Evolutionary conservation across 2,888 invertebrate species (phyloP), one percentile per base, ranked within the genome.

Genomic region (Drosophila algonquin): DNA sequence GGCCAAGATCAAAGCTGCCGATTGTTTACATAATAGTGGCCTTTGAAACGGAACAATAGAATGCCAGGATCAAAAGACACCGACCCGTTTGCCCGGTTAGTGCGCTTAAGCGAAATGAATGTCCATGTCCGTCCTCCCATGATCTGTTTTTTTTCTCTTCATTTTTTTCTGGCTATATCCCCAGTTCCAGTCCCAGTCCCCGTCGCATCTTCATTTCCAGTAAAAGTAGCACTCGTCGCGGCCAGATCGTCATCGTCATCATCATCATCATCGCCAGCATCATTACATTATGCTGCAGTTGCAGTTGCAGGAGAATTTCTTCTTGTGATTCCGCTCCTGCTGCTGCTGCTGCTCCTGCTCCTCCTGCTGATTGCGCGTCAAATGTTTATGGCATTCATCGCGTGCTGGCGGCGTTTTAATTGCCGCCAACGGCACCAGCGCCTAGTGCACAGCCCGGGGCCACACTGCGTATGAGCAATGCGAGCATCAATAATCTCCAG

Each of bases 11-110:
- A 94, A 94, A 94, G 93, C 93, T 89, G 92, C 93, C 93, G 93
- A 93, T 93, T 94, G 94, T 94, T 94, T 94, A 94, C 94, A 94
- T 94, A 94, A 94, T 94, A 94, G 94, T 94, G 94, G 94, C 94
- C 94, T 94, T 93, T 94, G 93, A 92, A 92, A 92, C 91, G 91
- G 91, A 92, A 93, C 94, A 94, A 92, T 92, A 92, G 92, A 92
- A 91, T 90, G 91, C 85, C 90, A 90, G 92, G 92, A 92, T 92
- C 91, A 92, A 92, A 72, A 27, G 90, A 88, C 78, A 83, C 87
- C 89, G 89, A 81, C 87, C 88, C 78, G 82, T 81, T 69, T 59
- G 70, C 70, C 70, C 73, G 73, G 72, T 72, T 72, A 73, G 72
- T 72, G 72, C 83, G 87, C 83, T 83, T 85, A 83, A 87, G 80